Evolutionary conservation across 2,113 vertebrate species (phyloP), one percentile per base, ranked within the genome.

Genomic region (Conger conger): DNA sequence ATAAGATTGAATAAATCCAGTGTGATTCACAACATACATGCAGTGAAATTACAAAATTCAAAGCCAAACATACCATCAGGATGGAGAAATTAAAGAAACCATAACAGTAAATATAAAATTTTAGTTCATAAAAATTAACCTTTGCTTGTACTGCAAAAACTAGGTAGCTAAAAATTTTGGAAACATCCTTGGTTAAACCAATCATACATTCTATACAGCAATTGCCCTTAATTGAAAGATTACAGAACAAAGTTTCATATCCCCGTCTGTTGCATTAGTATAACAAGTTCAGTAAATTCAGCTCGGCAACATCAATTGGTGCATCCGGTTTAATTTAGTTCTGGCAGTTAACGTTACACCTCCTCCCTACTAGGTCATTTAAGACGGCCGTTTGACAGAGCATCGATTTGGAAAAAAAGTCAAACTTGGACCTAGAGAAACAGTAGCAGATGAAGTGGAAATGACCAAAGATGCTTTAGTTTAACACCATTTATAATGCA

Each of bases 1-100:
- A 87, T 77, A 45, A 89, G 85, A 83, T 89, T 92, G 88, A 89
- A 89, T 83, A 89, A 82, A 83, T 86, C 80, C 53, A 87, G 89
- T 84, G 79, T 88, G 37, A 36, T 87, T 36, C 82, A 85, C 81
- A 83, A 18, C 42, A 68, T 91, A 89, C 91, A 89, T 88, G 87
- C 90, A 91, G 18, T 37, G 63, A 63, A 63, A 27, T 79, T 79
- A 33, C n/a, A 83, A 40, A 73, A 53, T 76, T 76, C 68, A 77
- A 76, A 83, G 68, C 30, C 68, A 33, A 73, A 73, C 68, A 73
- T 73, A 15, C 68, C 63, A 83, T 53, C 18, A 1, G 15, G 23
- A 83, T 35, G 82, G 20, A 77, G 33, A 76, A n/a, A 3, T 2
- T 2, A 73, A 50, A 50, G 13, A 68, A 50, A 45, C 63, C 82